phyloP scores from a whole-genome alignment of 2,888 invertebrate genomes.

The Cheilosia soror region DNA sequence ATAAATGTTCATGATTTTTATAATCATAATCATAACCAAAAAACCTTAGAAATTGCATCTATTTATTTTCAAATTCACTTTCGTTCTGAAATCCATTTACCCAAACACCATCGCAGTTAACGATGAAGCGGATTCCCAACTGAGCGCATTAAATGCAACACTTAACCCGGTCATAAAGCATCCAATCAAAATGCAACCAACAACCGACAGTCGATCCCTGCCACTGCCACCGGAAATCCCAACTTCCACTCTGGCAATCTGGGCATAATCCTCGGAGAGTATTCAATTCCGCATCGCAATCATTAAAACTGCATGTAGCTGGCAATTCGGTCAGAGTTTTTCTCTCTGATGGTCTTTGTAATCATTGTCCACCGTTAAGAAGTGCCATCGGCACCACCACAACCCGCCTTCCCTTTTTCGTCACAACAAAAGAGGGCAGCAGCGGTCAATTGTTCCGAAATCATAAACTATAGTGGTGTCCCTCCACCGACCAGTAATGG shows the following conservation, averaged over 20 bases:
- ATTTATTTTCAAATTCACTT: not conserved
- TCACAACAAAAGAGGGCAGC: conserved; percentile 22
- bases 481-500: conserved; percentile 4
- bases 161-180: conserved; percentile 63
- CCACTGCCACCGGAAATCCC: conserved; percentile 61
- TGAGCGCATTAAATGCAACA: conserved; percentile 65
- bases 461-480: conserved; percentile 11
- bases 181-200: conserved; percentile 49
- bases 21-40: not conserved
- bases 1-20: too few species aligned
- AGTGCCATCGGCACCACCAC: not conserved
- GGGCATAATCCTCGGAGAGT: conserved; percentile 67
- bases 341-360: conserved; percentile 30
- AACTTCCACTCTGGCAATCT: conserved; percentile 58
- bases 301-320: conserved; percentile 70
- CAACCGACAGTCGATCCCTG: conserved; percentile 20
- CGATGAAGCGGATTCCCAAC: conserved; percentile 39
- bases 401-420: not conserved
- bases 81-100: conserved; percentile 13
- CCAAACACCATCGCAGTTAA: conserved; percentile 7
- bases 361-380: conserved; percentile 37
- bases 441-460: conserved; percentile 69
- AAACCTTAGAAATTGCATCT: not conserved
- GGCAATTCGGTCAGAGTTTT: conserved; percentile 26
- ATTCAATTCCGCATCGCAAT: conserved; percentile 72